Evolutionary conservation across 1,140 invertebrate genomes (phyloP).

Genomic region (Drosophila prosaltans): DNA sequence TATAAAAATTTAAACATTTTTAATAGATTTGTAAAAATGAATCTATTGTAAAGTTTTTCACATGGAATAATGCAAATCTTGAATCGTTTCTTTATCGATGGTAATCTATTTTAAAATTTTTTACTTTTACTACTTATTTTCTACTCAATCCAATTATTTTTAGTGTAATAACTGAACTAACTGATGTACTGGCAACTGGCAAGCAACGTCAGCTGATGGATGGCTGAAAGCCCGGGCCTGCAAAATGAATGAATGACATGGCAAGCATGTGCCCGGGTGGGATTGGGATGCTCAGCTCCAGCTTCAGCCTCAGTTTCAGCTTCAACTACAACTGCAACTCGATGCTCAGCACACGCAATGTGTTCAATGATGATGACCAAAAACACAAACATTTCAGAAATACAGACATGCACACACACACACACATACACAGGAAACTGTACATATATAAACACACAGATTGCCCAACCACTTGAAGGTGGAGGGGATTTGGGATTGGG

Average conservation of each 20-base stretch:
- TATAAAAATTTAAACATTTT: neutral
- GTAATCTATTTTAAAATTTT: too few relatives aligned
- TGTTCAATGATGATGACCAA: constrained; percentile 21
- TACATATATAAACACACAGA: constrained; percentile 14
- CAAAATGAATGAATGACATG: constrained; percentile 80
- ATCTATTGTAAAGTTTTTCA: too few relatives aligned
- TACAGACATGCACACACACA: constrained; percentile 36
- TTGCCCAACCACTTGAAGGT: neutral
- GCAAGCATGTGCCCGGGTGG: constrained; percentile 57
- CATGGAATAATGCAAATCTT: too few relatives aligned
- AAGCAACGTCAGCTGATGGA: constrained; percentile 63
- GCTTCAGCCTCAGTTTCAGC: constrained; percentile 29
- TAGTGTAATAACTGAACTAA: constrained; percentile 57
- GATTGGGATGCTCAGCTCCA: constrained; percentile 13
- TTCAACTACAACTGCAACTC: constrained; percentile 33
- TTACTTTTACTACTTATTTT: too few relatives aligned
- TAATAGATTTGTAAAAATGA: too few relatives aligned
- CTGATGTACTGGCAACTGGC: constrained; percentile 65
- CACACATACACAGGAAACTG: constrained; percentile 14
- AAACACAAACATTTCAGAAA: constrained; percentile 44
- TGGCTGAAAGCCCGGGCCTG: constrained; percentile 67
- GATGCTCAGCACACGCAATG: constrained; percentile 14
- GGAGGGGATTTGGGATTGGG: constrained; percentile 12
- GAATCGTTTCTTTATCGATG: too few relatives aligned
- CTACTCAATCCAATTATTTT: constrained; percentile 5